Evolutionary conservation across 2,797 vertebrate species (phyloP).

Genomic region (Semotilus atromaculatus): DNA sequence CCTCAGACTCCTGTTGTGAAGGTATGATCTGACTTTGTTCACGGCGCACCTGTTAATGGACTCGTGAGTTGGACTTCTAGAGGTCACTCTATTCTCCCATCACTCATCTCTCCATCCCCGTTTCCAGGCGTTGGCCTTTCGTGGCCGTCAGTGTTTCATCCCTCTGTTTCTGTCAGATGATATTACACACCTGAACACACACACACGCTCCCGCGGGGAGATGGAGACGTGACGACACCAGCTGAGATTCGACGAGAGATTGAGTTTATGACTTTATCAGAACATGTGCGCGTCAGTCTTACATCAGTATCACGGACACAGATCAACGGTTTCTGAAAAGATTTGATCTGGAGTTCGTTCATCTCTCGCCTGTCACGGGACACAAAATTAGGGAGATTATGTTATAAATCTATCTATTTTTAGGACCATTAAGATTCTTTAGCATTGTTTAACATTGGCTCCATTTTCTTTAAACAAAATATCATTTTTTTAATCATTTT

Average conservation of each 20-base stretch:
- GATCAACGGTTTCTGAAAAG: background rate
- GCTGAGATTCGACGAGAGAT: conserved; percentile 26
- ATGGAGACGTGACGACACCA: conserved; percentile 3
- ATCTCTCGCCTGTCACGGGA: no score
- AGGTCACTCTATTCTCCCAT: background rate
- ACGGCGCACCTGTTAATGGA: background rate
- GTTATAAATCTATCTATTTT: background rate
- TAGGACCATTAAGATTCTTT: background rate
- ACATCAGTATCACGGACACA: background rate
- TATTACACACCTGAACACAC: conserved; percentile 80
- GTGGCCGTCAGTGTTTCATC: background rate
- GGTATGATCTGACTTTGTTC: conserved; percentile 73
- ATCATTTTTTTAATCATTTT: no score
- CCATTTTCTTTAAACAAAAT: no score
- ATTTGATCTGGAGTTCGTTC: no score
- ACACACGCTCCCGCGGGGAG: conserved; percentile 61
- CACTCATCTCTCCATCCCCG: conserved; percentile 13
- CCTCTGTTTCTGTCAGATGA: conserved; percentile 76
- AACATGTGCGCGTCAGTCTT: background rate
- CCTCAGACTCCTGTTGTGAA: conserved; percentile 88
- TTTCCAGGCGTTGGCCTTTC: conserved; percentile 38
- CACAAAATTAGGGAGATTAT: background rate
- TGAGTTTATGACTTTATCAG: background rate
- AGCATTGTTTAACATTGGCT: no score
- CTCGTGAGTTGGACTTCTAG: background rate